A percentile compares a stretch with the other conserved stretches of the same genome.
Evolutionary conservation across 2,888 invertebrate species (phyloP).

Genomic region (Napeogenes inachia): DNA sequence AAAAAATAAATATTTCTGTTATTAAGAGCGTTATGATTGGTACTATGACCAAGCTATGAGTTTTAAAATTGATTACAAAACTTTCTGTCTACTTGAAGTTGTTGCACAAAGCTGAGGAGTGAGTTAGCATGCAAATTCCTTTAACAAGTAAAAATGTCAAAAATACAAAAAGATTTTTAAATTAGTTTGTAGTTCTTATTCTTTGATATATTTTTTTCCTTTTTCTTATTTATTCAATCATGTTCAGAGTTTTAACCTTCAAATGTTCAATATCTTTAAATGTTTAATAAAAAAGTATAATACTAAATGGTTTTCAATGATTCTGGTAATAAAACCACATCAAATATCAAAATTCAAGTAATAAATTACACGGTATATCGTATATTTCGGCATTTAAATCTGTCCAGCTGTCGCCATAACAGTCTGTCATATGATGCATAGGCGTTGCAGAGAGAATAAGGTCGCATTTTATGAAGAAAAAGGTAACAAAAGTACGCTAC

Average conservation of each 20-base stretch:
- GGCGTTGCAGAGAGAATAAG: constrained; percentile 14
- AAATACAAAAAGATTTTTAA: constrained; percentile 2
- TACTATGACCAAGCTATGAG: constrained; percentile 1
- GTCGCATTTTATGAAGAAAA: constrained; percentile 19
- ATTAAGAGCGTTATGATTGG: constrained; percentile 5
- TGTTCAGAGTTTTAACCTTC: too few relatives aligned
- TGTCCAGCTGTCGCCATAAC: constrained; percentile 22
- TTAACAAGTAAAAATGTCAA: constrained; percentile 5
- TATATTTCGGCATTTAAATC: constrained; percentile 21
- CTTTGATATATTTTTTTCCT: too few relatives aligned
- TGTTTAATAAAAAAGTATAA: too few relatives aligned
- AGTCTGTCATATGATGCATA: constrained; percentile 20
- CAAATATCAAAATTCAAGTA: neutral
- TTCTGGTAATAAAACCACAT: neutral
- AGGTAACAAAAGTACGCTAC: neutral
- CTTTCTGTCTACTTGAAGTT: constrained; percentile 8
- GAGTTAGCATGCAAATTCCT: constrained; percentile 8
- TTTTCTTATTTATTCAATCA: too few relatives aligned
- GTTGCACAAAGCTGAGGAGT: constrained; percentile 14
- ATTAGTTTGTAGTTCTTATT: neutral
- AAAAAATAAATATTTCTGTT: too few relatives aligned
- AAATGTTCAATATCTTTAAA: too few relatives aligned
- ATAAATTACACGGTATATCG: constrained; percentile 10
- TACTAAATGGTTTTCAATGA: too few relatives aligned
- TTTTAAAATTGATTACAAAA: constrained; percentile 4